Evolutionary conservation across 92 coral and sea anemone genomes (phyloP).

Genomic region (Phenganax stokvisi): DNA sequence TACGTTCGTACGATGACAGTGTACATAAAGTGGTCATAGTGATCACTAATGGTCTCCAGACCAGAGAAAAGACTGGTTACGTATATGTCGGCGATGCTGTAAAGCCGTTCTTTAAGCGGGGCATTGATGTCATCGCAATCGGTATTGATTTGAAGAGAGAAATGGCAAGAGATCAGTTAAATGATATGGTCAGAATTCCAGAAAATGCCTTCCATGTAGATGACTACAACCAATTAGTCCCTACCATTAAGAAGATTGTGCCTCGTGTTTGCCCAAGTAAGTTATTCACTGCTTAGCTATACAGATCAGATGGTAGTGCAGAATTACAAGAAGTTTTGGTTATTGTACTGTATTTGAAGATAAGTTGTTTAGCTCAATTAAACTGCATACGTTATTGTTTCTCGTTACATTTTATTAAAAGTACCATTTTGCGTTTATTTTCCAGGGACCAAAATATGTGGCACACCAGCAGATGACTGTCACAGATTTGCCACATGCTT

Average conservation of each 20-base stretch:
- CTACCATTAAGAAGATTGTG: not conserved
- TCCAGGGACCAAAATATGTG: constrained; percentile 15
- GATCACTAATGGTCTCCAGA: constrained; percentile 8
- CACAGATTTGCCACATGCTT: constrained; percentile 26
- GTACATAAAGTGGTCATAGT: constrained; percentile 21
- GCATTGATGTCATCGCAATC: constrained; percentile 22
- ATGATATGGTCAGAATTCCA: constrained; percentile 19
- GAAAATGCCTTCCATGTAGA: constrained; percentile 16
- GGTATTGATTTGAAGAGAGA: constrained; percentile 6
- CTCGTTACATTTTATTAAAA: not conserved
- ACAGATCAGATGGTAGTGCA: too few relatives aligned
- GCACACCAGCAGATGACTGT: constrained; percentile 6
- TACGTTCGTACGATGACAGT: constrained; percentile 1
- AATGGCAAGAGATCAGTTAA: constrained; percentile 3
- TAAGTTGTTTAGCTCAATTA: not conserved
- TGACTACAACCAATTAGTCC: not conserved
- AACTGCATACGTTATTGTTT: not conserved
- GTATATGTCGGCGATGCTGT: constrained; percentile 26
- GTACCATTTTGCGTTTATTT: not conserved
- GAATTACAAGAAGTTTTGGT: too few relatives aligned
- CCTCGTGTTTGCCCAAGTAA: constrained; percentile 30
- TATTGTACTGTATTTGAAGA: not conserved
- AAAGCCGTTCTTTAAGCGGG: constrained; percentile 5
- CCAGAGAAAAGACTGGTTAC: not conserved
- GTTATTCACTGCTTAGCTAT: not conserved